Evolutionary conservation across 2,797 vertebrate genomes (phyloP), one percentile per base, ranked within the genome.

Genomic region (Cheirogaleus major): DNA sequence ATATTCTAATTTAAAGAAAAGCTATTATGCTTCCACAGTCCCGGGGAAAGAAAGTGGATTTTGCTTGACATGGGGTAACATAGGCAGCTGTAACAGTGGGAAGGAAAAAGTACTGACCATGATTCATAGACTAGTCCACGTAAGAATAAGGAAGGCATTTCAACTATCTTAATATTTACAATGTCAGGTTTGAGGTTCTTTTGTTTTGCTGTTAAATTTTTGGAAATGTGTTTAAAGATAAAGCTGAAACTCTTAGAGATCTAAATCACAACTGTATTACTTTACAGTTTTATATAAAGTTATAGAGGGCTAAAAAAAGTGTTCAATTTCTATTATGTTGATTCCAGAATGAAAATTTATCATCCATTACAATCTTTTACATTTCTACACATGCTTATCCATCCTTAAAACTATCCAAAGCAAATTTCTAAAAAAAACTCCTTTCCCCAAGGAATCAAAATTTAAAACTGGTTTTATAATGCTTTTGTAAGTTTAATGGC

Each of bases 391-490:
- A 78, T 9, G 65, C 48, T 57, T 2, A 87, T 10, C 43, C 89
- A 89, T 73, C n/a, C 35, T 92, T 73, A 88, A 84, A 95, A 75
- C 32, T 48, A 87, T 57, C 30, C 32, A 88, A 97, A 90, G 25
- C 76, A 87, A 89, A 73, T 63, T 82, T 88, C 59, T 97, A 87
- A 95, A 88, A 95, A 85, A 48, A 75, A 75, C 65, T 91, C 9
- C 32, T 91, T 90, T n/a, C 35, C 15, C 67, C 18, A 92, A 95
- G 72, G 83, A 92, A 61, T n/a, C 48, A 38, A 80, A 96, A 95
- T 81, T 93, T 96, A 70, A 95, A 96, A 95, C 18, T 92, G 63
- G 17, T 84, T 96, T 80, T 89, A 92, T 52, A 95, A 95, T 72
- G 67, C 38, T 32, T 8, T 69, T 90, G 1, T 23, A 93, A 93